Evolutionary conservation across 2,888 invertebrate genomes (phyloP).

Genomic region (Luperina testacea): DNA sequence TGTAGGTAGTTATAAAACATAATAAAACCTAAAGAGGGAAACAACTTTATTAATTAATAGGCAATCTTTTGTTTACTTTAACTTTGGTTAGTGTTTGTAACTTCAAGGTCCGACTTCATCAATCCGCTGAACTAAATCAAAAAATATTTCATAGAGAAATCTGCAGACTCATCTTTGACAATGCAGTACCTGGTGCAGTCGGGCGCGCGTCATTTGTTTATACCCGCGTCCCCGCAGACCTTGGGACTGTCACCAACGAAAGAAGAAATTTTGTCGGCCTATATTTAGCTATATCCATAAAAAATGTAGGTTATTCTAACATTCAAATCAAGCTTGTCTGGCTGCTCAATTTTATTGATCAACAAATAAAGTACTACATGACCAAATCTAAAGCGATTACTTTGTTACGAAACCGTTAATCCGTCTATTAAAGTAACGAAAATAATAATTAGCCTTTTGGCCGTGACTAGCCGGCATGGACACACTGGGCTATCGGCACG

Average conservation of each 20-base stretch:
- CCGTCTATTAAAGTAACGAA: conserved; percentile 75
- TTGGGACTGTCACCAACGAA: neutral
- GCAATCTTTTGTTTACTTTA: conserved; percentile 36
- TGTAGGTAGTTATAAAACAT: conserved; percentile 44
- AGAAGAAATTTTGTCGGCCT: too few relatives aligned
- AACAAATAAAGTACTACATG: conserved; percentile 38
- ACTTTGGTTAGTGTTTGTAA: conserved; percentile 18
- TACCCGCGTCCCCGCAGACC: neutral
- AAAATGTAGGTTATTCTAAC: neutral
- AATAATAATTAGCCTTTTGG: conserved; percentile 85
- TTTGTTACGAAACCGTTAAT: conserved; percentile 71
- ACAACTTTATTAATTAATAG: conserved; percentile 47
- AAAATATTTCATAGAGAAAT: neutral
- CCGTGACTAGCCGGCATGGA: conserved; percentile 76
- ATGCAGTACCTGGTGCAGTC: neutral
- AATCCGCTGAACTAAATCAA: neutral
- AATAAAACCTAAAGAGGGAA: conserved; percentile 42
- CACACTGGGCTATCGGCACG: conserved; percentile 83
- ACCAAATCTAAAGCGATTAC: conserved; percentile 51
- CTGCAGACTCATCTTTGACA: neutral
- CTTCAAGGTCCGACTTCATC: conserved; percentile 25
- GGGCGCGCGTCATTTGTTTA: neutral
- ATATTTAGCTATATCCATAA: neutral
- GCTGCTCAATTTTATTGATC: neutral
- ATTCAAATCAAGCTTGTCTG: neutral